These are phyloP conservation scores for Pseudochromis fuscus DNA, from an alignment of 2,797 vertebrate genomes.

Conservation along the genomic window DNA sequence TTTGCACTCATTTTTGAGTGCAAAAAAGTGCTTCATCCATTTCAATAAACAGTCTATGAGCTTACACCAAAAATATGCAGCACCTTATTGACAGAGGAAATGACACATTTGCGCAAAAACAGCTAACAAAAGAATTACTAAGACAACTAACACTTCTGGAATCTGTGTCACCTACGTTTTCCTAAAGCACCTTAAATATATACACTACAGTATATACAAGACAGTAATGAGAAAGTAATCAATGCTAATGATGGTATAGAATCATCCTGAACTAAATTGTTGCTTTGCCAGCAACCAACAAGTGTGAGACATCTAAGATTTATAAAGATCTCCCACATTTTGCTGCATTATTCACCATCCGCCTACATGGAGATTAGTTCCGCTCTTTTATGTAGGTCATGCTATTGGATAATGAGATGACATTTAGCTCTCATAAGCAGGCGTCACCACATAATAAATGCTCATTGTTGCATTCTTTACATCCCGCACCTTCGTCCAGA, in stretches of 20 bases:
- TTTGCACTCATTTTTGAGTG: no score
- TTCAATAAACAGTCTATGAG: no score
- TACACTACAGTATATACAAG: not conserved
- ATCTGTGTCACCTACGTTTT: not conserved
- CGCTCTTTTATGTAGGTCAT: slow-evolving; percentile 85
- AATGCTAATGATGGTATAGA: slow-evolving; percentile 16
- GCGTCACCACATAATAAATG: slow-evolving; percentile 62
- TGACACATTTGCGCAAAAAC: not conserved
- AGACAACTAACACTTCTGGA: no score
- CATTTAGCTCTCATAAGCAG: slow-evolving; percentile 76
- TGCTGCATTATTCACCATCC: slow-evolving; percentile 85
- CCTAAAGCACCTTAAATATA: not conserved
- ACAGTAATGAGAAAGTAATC: slow-evolving; percentile 14
- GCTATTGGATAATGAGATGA: slow-evolving; percentile 81
- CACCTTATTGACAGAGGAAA: not conserved
- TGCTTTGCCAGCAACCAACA: slow-evolving; percentile 67
- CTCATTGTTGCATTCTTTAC: slow-evolving; percentile 48
- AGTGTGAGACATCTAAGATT: slow-evolving; percentile 81
- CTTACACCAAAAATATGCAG: no score
- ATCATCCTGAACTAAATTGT: slow-evolving; percentile 48
- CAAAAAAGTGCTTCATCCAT: no score
- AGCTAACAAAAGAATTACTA: not conserved
- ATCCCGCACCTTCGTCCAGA: slow-evolving; percentile 35
- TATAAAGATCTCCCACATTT: slow-evolving; percentile 84
- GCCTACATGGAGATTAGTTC: slow-evolving; percentile 84